Evolutionary conservation across 2,797 vertebrate genomes (phyloP), one percentile per base, ranked within the genome.

Genomic region (Chelmon rostratus): DNA sequence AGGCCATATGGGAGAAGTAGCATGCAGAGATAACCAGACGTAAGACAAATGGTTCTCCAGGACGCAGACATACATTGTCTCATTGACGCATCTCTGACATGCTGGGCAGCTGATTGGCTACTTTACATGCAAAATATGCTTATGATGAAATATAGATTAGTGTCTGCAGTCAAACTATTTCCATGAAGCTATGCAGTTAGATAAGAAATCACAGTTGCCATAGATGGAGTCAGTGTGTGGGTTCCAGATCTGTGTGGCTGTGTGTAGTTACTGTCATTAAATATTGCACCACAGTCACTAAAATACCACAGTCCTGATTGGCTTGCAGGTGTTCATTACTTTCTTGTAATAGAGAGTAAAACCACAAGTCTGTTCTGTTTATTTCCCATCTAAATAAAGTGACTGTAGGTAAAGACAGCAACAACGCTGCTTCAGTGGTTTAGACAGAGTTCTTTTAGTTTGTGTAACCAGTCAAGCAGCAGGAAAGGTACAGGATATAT

Each of bases 1-100:
- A 87, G 89, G 89, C 89, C 92, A 95, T 92, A 96, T 97, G 95
- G 89, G 93, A 68, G 83, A 72, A 82, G 88, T 83, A 89, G 78
- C 59, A 50, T 7, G 52, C 75, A 78, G 84, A 73, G 76, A 85
- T 66, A 81, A 85, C 69, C 79, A 84, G 83, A 86, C 68, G 70
- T 54, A 73, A 92, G 82, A 90, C 79, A 81, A 90, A 77, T 50
- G 56, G 66, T 8, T 73, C 21, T 58, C 35, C 10, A 23, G 38
- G 53, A 61, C 21, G 50, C 38, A 35, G 12, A 59, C 53, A 12
- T 0, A 16, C 58, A 67, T 31, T 19, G 28, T 37, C 5, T 53
- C 31, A 23, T 25, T 63, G 65, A 73, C 42, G 12, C 23, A 38
- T 61, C 35, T 33, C 19, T 40, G 10, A 68, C 6, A 66, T 44